These are phyloP conservation scores for Aphaenogaster rudis DNA, from an alignment of 1,140 invertebrate genomes.

Conservation along the genomic window DNA sequence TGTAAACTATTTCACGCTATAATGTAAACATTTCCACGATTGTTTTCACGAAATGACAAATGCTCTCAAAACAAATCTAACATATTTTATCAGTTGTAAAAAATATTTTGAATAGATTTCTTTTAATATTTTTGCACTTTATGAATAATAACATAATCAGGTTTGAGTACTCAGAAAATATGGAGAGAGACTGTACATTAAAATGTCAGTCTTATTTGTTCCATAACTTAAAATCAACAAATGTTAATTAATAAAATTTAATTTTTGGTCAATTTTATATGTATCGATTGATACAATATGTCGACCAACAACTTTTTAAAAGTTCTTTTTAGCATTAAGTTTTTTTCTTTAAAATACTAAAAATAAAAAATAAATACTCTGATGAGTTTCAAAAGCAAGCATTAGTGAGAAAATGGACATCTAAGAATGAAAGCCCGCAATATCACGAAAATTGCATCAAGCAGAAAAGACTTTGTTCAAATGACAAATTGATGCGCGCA, in stretches of 20 bases:
- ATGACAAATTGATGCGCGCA: conserved; percentile 29
- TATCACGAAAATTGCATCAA: conserved; percentile 28
- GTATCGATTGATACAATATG: not conserved
- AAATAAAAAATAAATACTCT: too few species aligned
- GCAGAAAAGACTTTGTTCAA: conserved; percentile 47
- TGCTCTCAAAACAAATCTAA: not conserved
- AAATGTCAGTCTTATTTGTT: not conserved
- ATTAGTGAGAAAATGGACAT: conserved; percentile 35
- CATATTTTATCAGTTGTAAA: not conserved
- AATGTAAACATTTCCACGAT: not conserved
- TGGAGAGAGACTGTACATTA: not conserved
- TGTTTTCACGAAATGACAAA: not conserved
- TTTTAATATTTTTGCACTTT: not conserved
- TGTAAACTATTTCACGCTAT: conserved; percentile 30
- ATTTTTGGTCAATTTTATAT: not conserved
- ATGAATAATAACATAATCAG: not conserved
- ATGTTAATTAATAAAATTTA: conserved; percentile 47
- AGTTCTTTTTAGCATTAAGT: not conserved
- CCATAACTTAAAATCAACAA: not conserved
- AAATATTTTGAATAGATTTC: not conserved
- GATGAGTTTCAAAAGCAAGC: conserved; percentile 40
- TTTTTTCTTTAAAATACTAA: not conserved
- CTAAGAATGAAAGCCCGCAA: conserved; percentile 47
- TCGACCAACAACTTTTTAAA: not conserved
- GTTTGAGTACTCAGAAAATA: not conserved